Conservation (phyloP, 2,797 vertebrate genomes). For the Crax fasciolata region DNA sequence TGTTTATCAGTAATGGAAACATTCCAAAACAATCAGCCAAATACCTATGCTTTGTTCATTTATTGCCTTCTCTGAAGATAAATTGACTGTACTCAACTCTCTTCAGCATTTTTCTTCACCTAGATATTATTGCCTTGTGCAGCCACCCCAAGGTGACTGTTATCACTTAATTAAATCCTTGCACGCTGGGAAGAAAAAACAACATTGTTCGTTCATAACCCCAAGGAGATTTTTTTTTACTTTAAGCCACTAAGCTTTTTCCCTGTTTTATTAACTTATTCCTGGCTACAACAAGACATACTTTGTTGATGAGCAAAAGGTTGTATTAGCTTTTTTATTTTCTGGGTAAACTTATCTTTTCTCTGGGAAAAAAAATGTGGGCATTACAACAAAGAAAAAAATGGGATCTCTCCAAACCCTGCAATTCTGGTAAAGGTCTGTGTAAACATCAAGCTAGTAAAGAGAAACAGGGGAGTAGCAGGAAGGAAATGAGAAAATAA, state of each 20-base stretch:
- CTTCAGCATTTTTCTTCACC: constrained; percentile 91
- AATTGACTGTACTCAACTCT: constrained; percentile 89
- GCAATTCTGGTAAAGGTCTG: constrained; percentile 81
- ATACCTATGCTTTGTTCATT: constrained; percentile 88
- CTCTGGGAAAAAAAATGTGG: constrained; percentile 69
- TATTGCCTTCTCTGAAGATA: constrained; percentile 89
- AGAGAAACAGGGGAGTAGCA: constrained; percentile 81
- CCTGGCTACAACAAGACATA: constrained; percentile 85
- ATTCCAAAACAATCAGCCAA: constrained; percentile 88
- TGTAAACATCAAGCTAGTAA: constrained; percentile 81
- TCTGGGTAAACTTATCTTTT: constrained; percentile 86
- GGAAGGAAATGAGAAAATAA: constrained; percentile 84
- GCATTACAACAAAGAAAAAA: constrained; percentile 77
- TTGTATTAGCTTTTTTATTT: constrained; percentile 87
- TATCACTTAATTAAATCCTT: constrained; percentile 96
- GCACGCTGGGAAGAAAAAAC: constrained; percentile 92
- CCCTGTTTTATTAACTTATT: constrained; percentile 89
- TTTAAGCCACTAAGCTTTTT: constrained; percentile 85
- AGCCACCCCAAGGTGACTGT: constrained; percentile 95
- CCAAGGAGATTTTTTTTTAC: constrained; percentile 85
- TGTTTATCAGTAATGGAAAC: constrained; percentile 88
- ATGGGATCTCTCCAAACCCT: constrained; percentile 75
- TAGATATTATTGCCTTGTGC: constrained; percentile 92
- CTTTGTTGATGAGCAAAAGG: constrained; percentile 87
- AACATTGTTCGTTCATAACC: constrained; percentile 93